Base-by-base conservation (phyloP, 2,888 invertebrate genomes). In the Scaptomyza flava region DNA sequence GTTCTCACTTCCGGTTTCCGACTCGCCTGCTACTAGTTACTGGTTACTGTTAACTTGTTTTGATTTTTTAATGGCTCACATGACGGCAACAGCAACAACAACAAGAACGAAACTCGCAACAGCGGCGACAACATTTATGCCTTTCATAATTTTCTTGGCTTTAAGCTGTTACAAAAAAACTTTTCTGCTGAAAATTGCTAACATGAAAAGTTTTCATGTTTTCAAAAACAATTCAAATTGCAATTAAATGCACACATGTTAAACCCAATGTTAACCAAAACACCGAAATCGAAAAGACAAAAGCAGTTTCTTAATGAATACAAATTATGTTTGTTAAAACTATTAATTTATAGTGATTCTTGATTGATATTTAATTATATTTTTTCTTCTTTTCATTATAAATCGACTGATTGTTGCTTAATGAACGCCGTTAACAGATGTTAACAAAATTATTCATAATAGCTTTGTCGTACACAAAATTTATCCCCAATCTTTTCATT, bases 1-100 rank as follows among this genome's bases (percentile, higher is more conserved):
- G 88, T 78, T 80, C 72, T 83, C 79, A 79, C 79, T 81, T 83
- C 87, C 87, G 84, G 89, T 70, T 86, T 88, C 89, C 89, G 81
- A 80, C 56, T 80, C 47, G 74, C 74, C 81, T 52, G 77, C 70
- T 64, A 72, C 77, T 77, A 66, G 83, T 68, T 17, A 17, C 17
- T 71, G 71, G 81, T 83, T 68, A 67, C 84, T 74, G 89, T 70
- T 88, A 85, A 85, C 87, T 85, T 85, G 84, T 85, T 85, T 86
- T 85, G 84, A 88, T 88, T 88, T 85, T 85, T 86, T 86, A 85
- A 85, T 88, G 87, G 89, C 84, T 81, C 72, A 72, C 81, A 80
- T 74, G 78, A 74, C 73, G 76, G 70, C 77, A 61, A 48, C 62
- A 57, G 42, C 72, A 46, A 34, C 61, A 52, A 43, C 63, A 48